Base-by-base conservation (phyloP, 2,888 invertebrate species). In the Tachystola acroxantha region DNA sequence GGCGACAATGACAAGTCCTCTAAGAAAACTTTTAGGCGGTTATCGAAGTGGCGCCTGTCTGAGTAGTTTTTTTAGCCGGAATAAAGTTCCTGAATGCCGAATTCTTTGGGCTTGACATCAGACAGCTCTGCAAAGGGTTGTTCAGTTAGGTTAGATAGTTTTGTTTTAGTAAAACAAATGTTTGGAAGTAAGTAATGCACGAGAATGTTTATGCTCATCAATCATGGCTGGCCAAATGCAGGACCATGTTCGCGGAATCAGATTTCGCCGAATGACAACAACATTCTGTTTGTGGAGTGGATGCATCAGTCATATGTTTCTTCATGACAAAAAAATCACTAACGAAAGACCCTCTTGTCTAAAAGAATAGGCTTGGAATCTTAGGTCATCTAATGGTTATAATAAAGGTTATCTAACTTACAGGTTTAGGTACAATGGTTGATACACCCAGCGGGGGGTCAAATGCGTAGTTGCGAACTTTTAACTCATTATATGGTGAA, bases 1-100 rank as follows among this genome's bases (percentile, higher is more conserved):
- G 58, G 58, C 52, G 47, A 50, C 63, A 55, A 55, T 46, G 58
- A 54, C 53, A 46, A 43, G 43, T 3, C 43, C 43, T 58, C 62
- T n/a, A n/a, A 24, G 62, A 24, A 53, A 53, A 46, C 45, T 45
- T 48, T 45, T 32, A 45, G 45, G 49, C 50, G 46, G 55, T 64
- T 69, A 69, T 64, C 62, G 53, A 47, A 33, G 45, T 70, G 76
- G 74, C 78, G 76, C 78, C 76, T 63, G 64, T 50, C 58, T 49
- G 28, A 37, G 32, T 34, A 25, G 31, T 55, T 60, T 68, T 74
- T 74, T 72, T 64, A 38, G 39, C 31, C 14, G 26, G 26, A 22
- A 14, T n/a, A 10, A 32, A 12, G 22, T 14, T 33, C 11, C 19
- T 9, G 25, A 32, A 24, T 28, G 27, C 26, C 24, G 13, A 27